Percentiles rank a stretch among this genome's conserved stretches.
phyloP scores from a whole-genome alignment of 2,888 invertebrate species.

The Pristionchus mayeri region DNA sequence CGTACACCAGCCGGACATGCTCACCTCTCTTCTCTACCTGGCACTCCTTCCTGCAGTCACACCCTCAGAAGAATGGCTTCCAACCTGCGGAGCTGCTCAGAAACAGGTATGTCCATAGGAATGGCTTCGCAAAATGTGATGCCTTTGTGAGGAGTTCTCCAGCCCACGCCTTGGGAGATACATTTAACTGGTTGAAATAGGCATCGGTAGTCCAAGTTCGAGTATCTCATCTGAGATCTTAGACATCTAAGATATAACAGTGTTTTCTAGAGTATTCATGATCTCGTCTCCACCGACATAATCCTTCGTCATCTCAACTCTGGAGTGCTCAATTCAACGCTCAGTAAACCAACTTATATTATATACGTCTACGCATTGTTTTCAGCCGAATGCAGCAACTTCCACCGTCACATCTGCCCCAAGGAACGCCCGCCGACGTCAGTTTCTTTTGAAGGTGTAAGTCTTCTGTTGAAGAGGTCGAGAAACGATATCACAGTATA shows the following conservation, averaged over 20 bases:
- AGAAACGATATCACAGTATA: too few relatives aligned
- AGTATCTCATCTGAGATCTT: not conserved
- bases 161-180: too few relatives aligned
- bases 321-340: not conserved
- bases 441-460: not conserved
- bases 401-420: constrained; percentile 25
- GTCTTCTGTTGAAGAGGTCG: too few relatives aligned
- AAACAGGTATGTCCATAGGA: not conserved
- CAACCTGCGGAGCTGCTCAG: not conserved
- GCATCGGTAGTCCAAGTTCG: not conserved
- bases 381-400: constrained; percentile 29
- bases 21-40: too few relatives aligned
- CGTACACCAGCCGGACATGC: too few relatives aligned
- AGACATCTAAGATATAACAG: not conserved
- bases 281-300: constrained; percentile 6
- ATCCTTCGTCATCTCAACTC: constrained; percentile 3
- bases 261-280: not conserved
- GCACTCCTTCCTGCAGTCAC: too few relatives aligned
- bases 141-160: too few relatives aligned
- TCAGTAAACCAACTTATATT: not conserved
- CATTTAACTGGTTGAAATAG: not conserved
- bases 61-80: too few relatives aligned
- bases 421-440: not conserved
- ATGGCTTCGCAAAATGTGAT: not conserved
- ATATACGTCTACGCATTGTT: not conserved